Evolutionary conservation across 2,888 invertebrate genomes (phyloP).

Genomic region (Eurois occulta): DNA sequence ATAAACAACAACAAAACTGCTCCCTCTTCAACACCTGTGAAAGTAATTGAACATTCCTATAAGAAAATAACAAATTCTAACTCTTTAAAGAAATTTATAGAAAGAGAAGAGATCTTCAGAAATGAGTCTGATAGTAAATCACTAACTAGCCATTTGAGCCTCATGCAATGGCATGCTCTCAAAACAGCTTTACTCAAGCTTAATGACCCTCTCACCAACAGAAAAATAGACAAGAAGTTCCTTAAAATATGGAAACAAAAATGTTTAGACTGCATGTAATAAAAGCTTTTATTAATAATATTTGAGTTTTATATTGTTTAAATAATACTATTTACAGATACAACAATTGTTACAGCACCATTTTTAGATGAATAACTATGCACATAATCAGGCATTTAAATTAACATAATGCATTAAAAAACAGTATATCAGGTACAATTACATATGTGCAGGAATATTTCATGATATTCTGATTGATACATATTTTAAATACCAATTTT

Average conservation of each 20-base stretch:
- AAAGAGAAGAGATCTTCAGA: constrained; percentile 81
- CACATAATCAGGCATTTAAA: constrained; percentile 62
- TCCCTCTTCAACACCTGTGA: background rate
- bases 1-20: constrained; percentile 36
- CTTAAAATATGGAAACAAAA: constrained; percentile 86
- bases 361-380: constrained; percentile 76
- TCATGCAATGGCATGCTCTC: constrained; percentile 90
- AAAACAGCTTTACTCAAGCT: constrained; percentile 81
- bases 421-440: constrained; percentile 78
- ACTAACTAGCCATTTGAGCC: constrained; percentile 85
- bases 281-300: constrained; percentile 74
- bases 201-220: constrained; percentile 72
- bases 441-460: constrained; percentile 60
- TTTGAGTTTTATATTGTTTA: constrained; percentile 69
- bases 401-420: constrained; percentile 67
- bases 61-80: constrained; percentile 75
- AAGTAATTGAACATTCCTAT: constrained; percentile 70
- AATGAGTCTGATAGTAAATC: constrained; percentile 76
- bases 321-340: constrained; percentile 75
- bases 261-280: constrained; percentile 81
- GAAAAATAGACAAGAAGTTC: constrained; percentile 83
- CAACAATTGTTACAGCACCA: constrained; percentile 81
- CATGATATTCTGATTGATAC: constrained; percentile 58
- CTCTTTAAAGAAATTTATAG: constrained; percentile 78
- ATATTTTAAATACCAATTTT: constrained; percentile 42